These are phyloP conservation scores for Stylophora pistillata DNA, from an alignment of 64 coral and sea anemone genomes.

Conservation along the genomic window DNA sequence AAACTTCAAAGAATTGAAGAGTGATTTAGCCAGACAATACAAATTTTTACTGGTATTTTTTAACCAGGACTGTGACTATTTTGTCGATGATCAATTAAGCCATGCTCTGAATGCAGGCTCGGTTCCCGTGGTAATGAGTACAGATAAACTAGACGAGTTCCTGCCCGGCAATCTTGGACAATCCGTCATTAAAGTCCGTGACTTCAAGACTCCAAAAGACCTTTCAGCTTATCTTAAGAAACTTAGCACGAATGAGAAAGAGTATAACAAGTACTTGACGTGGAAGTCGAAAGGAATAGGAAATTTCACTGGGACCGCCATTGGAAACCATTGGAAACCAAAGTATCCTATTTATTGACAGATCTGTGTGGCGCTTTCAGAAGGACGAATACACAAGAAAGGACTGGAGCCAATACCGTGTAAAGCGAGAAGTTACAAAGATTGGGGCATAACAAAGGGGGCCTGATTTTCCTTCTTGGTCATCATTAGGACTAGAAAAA, in stretches of 20 bases:
- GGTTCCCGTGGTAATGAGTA: conserved; percentile 53
- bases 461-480: neutral
- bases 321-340: neutral
- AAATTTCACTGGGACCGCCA: neutral
- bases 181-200: conserved; percentile 55
- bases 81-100: conserved; percentile 50
- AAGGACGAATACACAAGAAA: neutral
- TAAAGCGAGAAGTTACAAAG: neutral
- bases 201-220: conserved; percentile 49
- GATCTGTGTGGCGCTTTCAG: neutral
- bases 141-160: conserved; percentile 62
- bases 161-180: conserved; percentile 49
- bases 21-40: neutral
- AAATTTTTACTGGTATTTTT: conserved; percentile 46
- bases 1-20: conserved; percentile 38
- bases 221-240: conserved; percentile 58
- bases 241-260: conserved; percentile 51
- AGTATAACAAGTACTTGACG: conserved; percentile 50
- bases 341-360: neutral
- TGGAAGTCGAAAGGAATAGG: conserved; percentile 58
- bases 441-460: neutral
- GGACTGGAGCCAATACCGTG: neutral
- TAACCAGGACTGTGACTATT: conserved; percentile 62
- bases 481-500: neutral
- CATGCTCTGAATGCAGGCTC: conserved; percentile 46